Conservation (phyloP, 2,797 vertebrate species). For the Mus caroli region DNA sequence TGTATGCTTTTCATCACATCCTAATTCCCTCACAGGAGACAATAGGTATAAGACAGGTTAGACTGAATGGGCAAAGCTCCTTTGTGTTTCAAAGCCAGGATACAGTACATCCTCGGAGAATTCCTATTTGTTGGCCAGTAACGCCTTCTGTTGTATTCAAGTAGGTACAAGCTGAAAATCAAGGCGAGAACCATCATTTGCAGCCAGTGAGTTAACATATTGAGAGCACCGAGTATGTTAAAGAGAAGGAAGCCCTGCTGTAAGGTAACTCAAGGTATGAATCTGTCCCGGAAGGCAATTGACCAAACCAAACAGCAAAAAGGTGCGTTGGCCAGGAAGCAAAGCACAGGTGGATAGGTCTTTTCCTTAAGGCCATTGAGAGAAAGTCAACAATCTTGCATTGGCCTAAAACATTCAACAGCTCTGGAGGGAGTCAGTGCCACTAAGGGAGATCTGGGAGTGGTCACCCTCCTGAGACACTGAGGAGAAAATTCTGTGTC, state of each 20-base stretch:
- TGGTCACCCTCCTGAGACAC: background rate
- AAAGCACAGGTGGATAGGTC: background rate
- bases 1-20: conserved; percentile 1
- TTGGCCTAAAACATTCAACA: background rate
- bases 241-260: background rate
- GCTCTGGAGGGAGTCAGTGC: background rate
- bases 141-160: background rate
- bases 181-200: background rate
- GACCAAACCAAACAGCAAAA: background rate
- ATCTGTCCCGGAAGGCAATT: background rate
- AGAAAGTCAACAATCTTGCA: conserved; percentile 1
- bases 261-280: conserved; percentile 44
- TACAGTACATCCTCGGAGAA: background rate
- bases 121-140: background rate
- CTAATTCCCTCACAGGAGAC: background rate
- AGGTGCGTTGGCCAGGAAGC: background rate
- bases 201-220: background rate
- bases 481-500: background rate
- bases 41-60: conserved; percentile 16
- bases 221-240: background rate
- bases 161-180: background rate
- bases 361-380: background rate
- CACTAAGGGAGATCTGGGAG: background rate
- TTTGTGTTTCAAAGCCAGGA: conserved; percentile 5
- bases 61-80: background rate